These are phyloP conservation scores for Neopelma chrysocephalum DNA, from an alignment of 2,797 vertebrate species.

Conservation along the genomic window DNA sequence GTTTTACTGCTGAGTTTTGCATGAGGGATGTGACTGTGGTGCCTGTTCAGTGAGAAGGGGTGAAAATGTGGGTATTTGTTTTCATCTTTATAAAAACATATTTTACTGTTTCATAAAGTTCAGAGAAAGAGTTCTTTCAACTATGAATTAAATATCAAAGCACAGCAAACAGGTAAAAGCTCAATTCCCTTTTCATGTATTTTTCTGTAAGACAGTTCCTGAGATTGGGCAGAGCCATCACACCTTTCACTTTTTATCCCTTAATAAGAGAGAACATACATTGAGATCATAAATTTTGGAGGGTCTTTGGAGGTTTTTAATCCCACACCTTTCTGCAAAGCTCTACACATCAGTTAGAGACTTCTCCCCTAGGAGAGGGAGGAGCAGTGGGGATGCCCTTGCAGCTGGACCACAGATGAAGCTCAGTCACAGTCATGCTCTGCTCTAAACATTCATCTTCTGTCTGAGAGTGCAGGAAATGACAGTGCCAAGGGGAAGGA, in stretches of 20 bases:
- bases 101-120: not conserved
- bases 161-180: not conserved
- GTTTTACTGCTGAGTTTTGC: not conserved
- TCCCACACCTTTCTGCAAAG: conserved; percentile 43
- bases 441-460: conserved; percentile 62
- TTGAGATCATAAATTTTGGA: conserved; percentile 39
- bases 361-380: conserved; percentile 15
- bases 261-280: conserved; percentile 52
- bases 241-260: not conserved
- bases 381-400: conserved; percentile 50
- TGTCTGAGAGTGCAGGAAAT: conserved; percentile 69
- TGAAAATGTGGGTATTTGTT: not conserved
- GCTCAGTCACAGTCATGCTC: conserved; percentile 72
- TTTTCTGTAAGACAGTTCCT: not conserved
- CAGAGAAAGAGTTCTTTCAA: not conserved
- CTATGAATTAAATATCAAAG: not conserved
- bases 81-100: not conserved
- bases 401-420: conserved; percentile 76
- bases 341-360: conserved; percentile 31
- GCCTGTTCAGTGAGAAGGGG: not conserved
- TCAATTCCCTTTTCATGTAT: not conserved
- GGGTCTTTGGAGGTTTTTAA: conserved; percentile 52
- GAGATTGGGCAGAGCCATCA: not conserved
- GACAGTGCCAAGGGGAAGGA: conserved; percentile 55
- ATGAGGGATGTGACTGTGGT: not conserved